Evolutionary conservation across 2,797 vertebrate genomes (phyloP), one percentile per base, ranked within the genome.

Genomic region (Poecilia velifera): DNA sequence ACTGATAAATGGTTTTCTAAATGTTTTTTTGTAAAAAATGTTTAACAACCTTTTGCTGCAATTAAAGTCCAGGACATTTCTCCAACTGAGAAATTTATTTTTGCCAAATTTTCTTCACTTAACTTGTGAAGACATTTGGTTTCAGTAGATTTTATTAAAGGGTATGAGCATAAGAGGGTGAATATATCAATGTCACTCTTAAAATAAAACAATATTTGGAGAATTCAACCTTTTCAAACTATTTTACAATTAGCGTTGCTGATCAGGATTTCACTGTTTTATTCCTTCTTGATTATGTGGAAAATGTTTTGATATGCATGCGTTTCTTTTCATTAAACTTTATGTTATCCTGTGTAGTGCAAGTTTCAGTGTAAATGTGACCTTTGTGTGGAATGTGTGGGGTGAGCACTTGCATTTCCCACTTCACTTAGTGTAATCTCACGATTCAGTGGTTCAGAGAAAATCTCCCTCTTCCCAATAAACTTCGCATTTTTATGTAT

Each of bases 401-500:
- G 74, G 70, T 79, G 46, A 74, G 66, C 66, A 76, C 59, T 62
- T 66, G 82, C 73, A 31, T 82, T 84, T 84, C 89, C 86, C 87
- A 86, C 84, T 88, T 89, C 84, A 90, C 88, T 88, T 90, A 89
- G 90, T 92, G 92, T 92, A 96, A 96, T 96, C 95, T 96, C 94
- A 95, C 90, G 93, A 95, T 84, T 94, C 95, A 95, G 88, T 95
- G 95, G 89, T 90, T 96, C 91, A 93, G 92, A 95, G 92, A 94
- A 94, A 95, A 96, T 95, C 94, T 95, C 91, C 84, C 82, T 86
- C 87, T 93, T 93, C 93, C 91, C 91, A 94, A 94, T 94, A 93
- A 95, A 94, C 88, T 90, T 81, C 77, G 59, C 7, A 76, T 90
- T 92, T 88, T 88, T 78, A 82, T 80, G 74, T 76, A 75, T 78